A percentile compares a stretch with the other conserved stretches of the same genome.
These are phyloP conservation scores for Zaprionus ornatus DNA, from an alignment of 1,140 invertebrate genomes.

Conservation along the genomic window DNA sequence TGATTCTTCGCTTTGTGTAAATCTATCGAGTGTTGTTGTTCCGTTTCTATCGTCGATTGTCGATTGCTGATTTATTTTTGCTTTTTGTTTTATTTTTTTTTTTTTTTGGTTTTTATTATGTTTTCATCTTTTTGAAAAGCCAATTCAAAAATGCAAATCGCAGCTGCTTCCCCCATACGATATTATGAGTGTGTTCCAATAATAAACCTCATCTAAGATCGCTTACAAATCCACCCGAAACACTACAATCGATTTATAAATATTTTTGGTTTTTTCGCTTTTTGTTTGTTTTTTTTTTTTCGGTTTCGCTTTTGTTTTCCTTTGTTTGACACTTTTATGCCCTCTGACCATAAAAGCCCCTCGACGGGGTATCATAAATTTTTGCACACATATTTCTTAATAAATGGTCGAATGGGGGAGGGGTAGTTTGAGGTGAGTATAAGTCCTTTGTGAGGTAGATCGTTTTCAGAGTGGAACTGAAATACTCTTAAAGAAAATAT, in stretches of 20 bases:
- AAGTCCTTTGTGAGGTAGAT: background rate
- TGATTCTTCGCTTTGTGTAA: slow-evolving; percentile 35
- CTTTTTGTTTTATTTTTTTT: background rate
- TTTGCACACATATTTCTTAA: slow-evolving; percentile 18
- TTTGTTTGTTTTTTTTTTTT: slow-evolving; percentile 16
- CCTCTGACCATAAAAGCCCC: slow-evolving; percentile 10
- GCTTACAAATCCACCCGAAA: slow-evolving; percentile 15
- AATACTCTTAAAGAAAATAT: background rate
- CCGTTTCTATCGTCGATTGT: background rate
- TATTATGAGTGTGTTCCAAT: slow-evolving; percentile 7
- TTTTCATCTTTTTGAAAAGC: slow-evolving; percentile 1
- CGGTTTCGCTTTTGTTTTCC: slow-evolving; percentile 14
- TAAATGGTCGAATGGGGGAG: background rate
- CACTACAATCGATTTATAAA: slow-evolving; percentile 17
- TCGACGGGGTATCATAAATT: slow-evolving; percentile 18
- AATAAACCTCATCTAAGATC: background rate
- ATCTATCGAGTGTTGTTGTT: slow-evolving; percentile 19
- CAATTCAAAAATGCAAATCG: slow-evolving; percentile 40
- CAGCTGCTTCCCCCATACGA: slow-evolving; percentile 19
- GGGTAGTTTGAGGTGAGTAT: background rate
- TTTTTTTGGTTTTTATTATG: background rate
- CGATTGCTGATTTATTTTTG: slow-evolving; percentile 12
- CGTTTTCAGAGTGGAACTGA: background rate
- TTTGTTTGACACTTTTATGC: slow-evolving; percentile 36
- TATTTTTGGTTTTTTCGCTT: slow-evolving; percentile 16